Base-by-base conservation (phyloP, 2,888 invertebrate genomes). In the Latrodectus elegans region DNA sequence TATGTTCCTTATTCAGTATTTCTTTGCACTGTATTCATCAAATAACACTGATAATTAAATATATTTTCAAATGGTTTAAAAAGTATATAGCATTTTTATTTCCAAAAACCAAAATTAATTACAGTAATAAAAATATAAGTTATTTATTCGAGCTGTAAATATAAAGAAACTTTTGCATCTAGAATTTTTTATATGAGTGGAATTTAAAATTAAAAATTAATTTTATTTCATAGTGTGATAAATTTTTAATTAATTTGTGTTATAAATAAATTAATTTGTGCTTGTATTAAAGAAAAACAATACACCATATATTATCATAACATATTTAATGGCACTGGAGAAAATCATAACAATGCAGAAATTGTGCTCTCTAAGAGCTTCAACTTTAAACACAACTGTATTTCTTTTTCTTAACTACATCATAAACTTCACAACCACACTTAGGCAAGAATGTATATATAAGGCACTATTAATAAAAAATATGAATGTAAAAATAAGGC, bases 251-350 rank as follows among this genome's bases (percentile, higher is more conserved):
- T 38, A 38, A 38, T 38, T 38, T 38, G 38, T 11, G 12, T 60
- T 60, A 14, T 14, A 3, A 55, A 14, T 14, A 3, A 55, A 55
- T 14, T 55, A 6, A 55, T 11, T 15, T 14, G 15, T 15, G 11
- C 3, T 60, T 60, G 12, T 60, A 11, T n/a, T 60, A 12, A 60
- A 3, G n/a, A 60, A 60, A 55, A 60, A 60, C n/a, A 12, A 60
- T n/a, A 60, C 12, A 15, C 60, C 60, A 60, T n/a, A 49, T 79
- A 55, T 84, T 78, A 73, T 72, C 73, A 78, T 76, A 80, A 87
- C 75, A 67, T 85, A 65, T 87, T 87, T 87, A 87, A 87, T 87
- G 86, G 81, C 86, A 87, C 86, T 81, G 76, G 17, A 81, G 68
- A 84, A 81, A 85, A 79, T 83, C 49, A 83, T 84, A 84, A 84